Conservation (phyloP, 2,888 invertebrate genomes). For the Tethea ocularis region DNA sequence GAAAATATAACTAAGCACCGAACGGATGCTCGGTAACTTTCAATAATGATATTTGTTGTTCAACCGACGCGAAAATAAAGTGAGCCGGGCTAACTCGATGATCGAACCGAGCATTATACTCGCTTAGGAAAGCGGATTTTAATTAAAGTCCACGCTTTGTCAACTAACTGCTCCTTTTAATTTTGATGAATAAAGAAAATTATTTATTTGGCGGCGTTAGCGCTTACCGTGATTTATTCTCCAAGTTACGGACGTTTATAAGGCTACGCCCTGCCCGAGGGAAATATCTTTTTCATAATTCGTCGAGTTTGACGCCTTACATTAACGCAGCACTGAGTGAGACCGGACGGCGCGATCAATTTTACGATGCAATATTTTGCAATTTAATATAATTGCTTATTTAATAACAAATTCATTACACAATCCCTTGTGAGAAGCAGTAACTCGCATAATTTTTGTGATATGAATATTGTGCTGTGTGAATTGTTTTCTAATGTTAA, state of each 20-base stretch:
- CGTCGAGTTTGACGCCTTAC: conserved; percentile 51
- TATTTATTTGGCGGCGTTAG: conserved; percentile 78
- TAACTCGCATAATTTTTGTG: neutral
- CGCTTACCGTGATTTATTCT: conserved; percentile 76
- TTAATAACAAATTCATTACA: neutral
- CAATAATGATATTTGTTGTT: conserved; percentile 50
- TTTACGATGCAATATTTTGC: conserved; percentile 29
- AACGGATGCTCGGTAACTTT: conserved; percentile 34
- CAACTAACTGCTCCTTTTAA: conserved; percentile 80
- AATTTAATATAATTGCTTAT: conserved; percentile 19
- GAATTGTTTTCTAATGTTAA: neutral
- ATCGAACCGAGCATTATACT: conserved; percentile 59
- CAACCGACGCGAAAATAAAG: conserved; percentile 43
- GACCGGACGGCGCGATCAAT: conserved; percentile 34
- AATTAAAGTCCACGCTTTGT: conserved; percentile 78
- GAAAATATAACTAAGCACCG: conserved; percentile 6
- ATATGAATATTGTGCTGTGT: neutral
- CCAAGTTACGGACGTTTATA: conserved; percentile 68
- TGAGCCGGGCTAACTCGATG: conserved; percentile 46
- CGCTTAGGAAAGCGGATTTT: conserved; percentile 68
- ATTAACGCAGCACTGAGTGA: conserved; percentile 46
- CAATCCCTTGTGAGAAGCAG: neutral
- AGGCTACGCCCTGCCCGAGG: conserved; percentile 57
- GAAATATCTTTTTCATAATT: conserved; percentile 72
- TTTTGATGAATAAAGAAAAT: conserved; percentile 83